Evolutionary conservation across 64 coral and sea anemone species (phyloP).

Genomic region (Montipora cactus): DNA sequence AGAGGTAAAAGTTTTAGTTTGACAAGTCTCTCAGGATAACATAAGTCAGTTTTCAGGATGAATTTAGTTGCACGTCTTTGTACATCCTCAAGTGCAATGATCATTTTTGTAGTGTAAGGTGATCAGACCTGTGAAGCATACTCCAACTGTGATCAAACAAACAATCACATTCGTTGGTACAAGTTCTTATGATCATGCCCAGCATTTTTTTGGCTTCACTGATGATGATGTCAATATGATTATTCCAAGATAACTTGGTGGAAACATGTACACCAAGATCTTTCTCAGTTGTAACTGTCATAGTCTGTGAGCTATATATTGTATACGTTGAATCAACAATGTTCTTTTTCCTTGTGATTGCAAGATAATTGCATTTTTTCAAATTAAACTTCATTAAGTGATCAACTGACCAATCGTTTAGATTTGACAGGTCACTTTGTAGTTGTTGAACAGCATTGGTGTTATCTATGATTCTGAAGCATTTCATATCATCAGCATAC

Average conservation of each 20-base stretch:
- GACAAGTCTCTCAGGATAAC: conserved; percentile 56
- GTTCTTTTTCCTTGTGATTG: conserved; percentile 60
- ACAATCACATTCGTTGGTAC: conserved; percentile 19
- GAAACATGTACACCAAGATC: conserved; percentile 64
- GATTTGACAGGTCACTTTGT: conserved; percentile 52
- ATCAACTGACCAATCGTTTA: conserved; percentile 58
- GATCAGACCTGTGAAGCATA: conserved; percentile 54
- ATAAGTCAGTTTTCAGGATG: conserved; percentile 38
- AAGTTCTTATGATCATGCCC: conserved; percentile 49
- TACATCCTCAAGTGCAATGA: conserved; percentile 59
- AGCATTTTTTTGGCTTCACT: conserved; percentile 65
- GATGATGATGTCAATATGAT: conserved; percentile 49
- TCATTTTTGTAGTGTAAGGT: conserved; percentile 42
- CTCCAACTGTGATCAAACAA: conserved; percentile 48
- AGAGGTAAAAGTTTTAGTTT: conserved; percentile 11
- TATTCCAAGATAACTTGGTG: conserved; percentile 59
- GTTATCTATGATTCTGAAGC: conserved; percentile 24
- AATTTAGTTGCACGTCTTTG: conserved; percentile 53
- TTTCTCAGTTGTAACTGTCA: conserved; percentile 65
- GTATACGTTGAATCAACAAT: conserved; percentile 41
- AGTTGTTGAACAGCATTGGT: conserved; percentile 32
- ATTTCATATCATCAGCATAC: conserved; percentile 15
- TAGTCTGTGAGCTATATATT: conserved; percentile 39
- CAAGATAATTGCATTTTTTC: conserved; percentile 56
- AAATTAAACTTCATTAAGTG: conserved; percentile 58